Percentiles rank a stretch among this genome's conserved stretches.
phyloP scores from a whole-genome alignment of 2,888 invertebrate genomes.

The Cryptophagus acutangulus region DNA sequence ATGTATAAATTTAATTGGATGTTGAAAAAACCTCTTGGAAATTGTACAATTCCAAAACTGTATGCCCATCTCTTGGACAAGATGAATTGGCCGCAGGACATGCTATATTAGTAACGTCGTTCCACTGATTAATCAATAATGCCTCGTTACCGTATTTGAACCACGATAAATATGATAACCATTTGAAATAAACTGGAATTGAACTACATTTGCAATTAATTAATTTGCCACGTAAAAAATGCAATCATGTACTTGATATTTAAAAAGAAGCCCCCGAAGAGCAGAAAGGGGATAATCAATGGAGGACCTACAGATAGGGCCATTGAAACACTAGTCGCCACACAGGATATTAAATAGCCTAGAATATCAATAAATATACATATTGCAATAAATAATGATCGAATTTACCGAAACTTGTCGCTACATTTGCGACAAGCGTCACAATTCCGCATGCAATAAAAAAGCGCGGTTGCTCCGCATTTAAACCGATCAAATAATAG shows the following conservation, averaged over 20 bases:
- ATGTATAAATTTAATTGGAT: background rate
- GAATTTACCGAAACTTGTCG: slow-evolving; percentile 73
- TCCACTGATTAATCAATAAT: slow-evolving; percentile 84
- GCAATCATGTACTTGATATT: slow-evolving; percentile 70
- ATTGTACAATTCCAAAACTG: slow-evolving; percentile 72
- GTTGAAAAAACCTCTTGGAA: slow-evolving; percentile 60
- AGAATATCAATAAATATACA: slow-evolving; percentile 30
- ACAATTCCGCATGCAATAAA: slow-evolving; percentile 71
- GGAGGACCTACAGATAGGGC: slow-evolving; percentile 85
- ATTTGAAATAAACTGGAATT: slow-evolving; percentile 76
- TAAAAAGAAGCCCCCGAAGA: slow-evolving; percentile 94
- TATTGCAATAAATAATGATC: background rate
- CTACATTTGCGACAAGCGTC: slow-evolving; percentile 80
- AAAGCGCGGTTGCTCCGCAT: slow-evolving; percentile 63
- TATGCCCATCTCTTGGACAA: slow-evolving; percentile 72
- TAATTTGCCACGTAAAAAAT: background rate
- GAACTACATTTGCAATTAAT: slow-evolving; percentile 54
- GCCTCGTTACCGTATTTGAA: slow-evolving; percentile 90
- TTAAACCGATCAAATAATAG: slow-evolving; percentile 86
- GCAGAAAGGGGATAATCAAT: slow-evolving; percentile 84
- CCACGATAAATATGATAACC: slow-evolving; percentile 88
- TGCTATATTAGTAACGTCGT: slow-evolving; percentile 73
- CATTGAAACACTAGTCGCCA: slow-evolving; percentile 77
- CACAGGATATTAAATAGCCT: slow-evolving; percentile 90
- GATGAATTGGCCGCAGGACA: slow-evolving; percentile 60